Percentiles rank a stretch among this genome's conserved stretches.
These are phyloP conservation scores for Myopa tessellatipennis DNA, from an alignment of 2,888 invertebrate species.

Conservation along the genomic window DNA sequence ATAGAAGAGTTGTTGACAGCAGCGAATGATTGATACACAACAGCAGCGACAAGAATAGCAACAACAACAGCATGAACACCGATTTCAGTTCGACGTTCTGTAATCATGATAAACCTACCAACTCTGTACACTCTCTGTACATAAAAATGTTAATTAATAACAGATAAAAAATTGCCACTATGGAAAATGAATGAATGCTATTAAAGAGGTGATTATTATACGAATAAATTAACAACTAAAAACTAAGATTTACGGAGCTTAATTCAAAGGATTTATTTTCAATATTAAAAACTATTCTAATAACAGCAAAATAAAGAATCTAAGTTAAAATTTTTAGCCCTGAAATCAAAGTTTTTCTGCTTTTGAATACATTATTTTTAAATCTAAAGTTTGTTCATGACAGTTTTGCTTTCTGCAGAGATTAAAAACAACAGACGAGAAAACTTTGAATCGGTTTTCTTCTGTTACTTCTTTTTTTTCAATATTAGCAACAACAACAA, in stretches of 20 bases:
- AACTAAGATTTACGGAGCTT: neutral
- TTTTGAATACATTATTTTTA: too few relatives aligned
- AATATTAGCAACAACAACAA: neutral
- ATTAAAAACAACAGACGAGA: too few relatives aligned
- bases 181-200: neutral
- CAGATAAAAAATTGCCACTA: neutral
- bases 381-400: too few relatives aligned
- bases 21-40: conserved; percentile 14
- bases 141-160: conserved; percentile 15
- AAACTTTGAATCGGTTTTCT: too few relatives aligned
- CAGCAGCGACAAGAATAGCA: neutral
- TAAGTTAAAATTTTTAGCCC: too few relatives aligned
- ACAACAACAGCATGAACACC: neutral
- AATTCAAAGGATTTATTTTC: neutral
- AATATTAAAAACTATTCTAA: neutral
- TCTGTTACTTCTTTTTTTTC: neutral
- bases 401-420: too few relatives aligned
- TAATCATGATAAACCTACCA: neutral
- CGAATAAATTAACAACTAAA: neutral
- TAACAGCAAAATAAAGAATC: too few relatives aligned
- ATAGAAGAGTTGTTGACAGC: conserved; percentile 49
- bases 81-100: neutral
- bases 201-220: conserved; percentile 13
- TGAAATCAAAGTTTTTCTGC: too few relatives aligned
- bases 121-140: neutral